Conservation (phyloP, 2,888 invertebrate genomes). For the Sisyra terminalis region DNA sequence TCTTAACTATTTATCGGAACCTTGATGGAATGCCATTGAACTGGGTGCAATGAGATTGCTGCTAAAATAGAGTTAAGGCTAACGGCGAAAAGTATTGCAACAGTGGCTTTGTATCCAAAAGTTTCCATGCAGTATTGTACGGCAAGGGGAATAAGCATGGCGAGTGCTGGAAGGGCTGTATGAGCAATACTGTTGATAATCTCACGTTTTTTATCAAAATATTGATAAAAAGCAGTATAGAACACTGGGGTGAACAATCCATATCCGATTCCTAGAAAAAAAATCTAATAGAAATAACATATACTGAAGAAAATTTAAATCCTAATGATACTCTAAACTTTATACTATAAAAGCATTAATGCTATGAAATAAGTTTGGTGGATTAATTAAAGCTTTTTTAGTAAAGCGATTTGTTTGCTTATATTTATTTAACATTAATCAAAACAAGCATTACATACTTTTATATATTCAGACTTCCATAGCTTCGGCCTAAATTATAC, state of each 20-base stretch:
- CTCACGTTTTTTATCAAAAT: conserved; percentile 50
- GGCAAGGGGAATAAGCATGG: conserved; percentile 48
- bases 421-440: no score
- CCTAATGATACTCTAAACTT: no score
- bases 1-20: no score
- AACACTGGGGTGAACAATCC: conserved; percentile 57
- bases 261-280: conserved; percentile 43
- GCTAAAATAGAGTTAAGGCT: conserved; percentile 50
- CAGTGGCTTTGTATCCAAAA: conserved; percentile 56
- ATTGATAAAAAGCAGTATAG: conserved; percentile 57
- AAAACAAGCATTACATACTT: no score
- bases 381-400: no score
- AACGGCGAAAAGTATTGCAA: conserved; percentile 45
- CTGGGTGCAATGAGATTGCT: conserved; percentile 56
- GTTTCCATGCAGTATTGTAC: conserved; percentile 39
- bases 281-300: no score
- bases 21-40: conserved; percentile 40
- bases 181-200: conserved; percentile 61
- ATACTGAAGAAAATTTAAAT: no score
- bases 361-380: no score
- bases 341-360: no score
- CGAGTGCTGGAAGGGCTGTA: conserved; percentile 46
- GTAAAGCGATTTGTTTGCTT: no score
- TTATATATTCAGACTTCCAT: no score
- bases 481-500: no score